Conservation (phyloP, 1,140 invertebrate genomes). For the Mesaphorura yosii region DNA sequence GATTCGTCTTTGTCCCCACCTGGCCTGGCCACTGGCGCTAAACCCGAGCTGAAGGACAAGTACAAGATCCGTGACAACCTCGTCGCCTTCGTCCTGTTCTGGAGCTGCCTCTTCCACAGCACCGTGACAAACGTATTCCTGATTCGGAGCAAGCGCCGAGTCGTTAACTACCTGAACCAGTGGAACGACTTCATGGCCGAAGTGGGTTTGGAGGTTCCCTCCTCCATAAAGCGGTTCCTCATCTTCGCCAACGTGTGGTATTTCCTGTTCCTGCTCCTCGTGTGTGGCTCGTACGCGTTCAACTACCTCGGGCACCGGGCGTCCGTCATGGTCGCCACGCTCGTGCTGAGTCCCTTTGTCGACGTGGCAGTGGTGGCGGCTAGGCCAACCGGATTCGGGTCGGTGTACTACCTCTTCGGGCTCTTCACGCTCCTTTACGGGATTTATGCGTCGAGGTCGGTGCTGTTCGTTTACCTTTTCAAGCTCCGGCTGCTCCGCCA, state of each 20-base stretch:
- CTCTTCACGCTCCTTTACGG: constrained; percentile 18
- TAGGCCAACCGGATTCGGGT: not conserved
- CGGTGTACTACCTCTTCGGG: constrained; percentile 7
- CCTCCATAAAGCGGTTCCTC: constrained; percentile 12
- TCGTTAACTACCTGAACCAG: constrained; percentile 19
- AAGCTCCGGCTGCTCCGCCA: constrained; percentile 16
- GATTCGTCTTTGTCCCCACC: not conserved
- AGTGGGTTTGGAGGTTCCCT: constrained; percentile 10
- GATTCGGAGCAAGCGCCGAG: constrained; percentile 7
- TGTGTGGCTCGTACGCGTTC: not conserved
- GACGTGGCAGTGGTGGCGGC: not conserved
- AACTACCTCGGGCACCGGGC: constrained; percentile 11
- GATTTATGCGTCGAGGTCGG: constrained; percentile 22
- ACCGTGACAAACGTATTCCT: constrained; percentile 16
- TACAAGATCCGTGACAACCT: no score
- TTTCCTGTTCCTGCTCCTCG: constrained; percentile 11
- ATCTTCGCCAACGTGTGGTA: constrained; percentile 13
- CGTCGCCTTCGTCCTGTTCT: constrained; percentile 26
- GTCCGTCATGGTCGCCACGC: constrained; percentile 12
- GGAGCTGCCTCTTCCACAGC: constrained; percentile 23
- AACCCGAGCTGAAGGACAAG: constrained; percentile 2
- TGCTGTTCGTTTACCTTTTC: constrained; percentile 24
- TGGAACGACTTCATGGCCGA: constrained; percentile 18
- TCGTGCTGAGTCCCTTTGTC: constrained; percentile 18
- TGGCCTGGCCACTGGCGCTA: not conserved